Conservation (phyloP, 92 coral and sea anemone species). For the Heteractis magnifica region DNA sequence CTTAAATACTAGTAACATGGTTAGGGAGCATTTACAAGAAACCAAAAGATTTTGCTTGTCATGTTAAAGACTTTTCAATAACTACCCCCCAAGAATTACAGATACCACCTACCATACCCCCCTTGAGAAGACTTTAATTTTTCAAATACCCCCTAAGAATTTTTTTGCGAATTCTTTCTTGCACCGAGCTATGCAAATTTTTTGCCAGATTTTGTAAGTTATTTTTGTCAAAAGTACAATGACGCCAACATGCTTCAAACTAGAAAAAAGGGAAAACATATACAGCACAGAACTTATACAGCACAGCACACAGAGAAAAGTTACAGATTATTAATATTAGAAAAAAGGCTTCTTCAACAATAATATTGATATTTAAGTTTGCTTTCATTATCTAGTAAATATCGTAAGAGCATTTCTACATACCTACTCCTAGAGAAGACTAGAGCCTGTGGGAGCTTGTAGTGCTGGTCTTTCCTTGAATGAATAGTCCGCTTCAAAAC, state of each 20-base stretch:
- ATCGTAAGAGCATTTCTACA: too few species aligned
- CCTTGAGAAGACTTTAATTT: not conserved
- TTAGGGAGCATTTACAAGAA: too few species aligned
- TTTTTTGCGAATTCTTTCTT: too few species aligned
- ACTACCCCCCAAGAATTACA: not conserved
- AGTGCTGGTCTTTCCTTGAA: not conserved
- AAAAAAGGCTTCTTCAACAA: not conserved
- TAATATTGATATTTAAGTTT: not conserved
- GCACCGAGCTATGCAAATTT: not conserved
- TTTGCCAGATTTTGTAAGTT: not conserved
- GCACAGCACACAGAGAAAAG: too few species aligned
- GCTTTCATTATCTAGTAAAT: too few species aligned
- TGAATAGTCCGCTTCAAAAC: not conserved
- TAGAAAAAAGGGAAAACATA: too few species aligned
- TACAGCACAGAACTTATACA: too few species aligned
- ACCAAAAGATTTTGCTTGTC: too few species aligned
- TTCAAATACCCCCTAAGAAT: not conserved
- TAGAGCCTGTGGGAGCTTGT: not conserved
- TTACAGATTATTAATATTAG: too few species aligned
- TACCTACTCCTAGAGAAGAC: not conserved
- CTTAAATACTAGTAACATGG: too few species aligned
- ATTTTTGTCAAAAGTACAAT: not conserved
- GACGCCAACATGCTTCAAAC: too few species aligned
- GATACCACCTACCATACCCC: too few species aligned
- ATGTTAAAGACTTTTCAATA: not conserved